Evolutionary conservation across 92 coral and sea anemone species (phyloP).

Genomic region (Epizoanthus scotinus): DNA sequence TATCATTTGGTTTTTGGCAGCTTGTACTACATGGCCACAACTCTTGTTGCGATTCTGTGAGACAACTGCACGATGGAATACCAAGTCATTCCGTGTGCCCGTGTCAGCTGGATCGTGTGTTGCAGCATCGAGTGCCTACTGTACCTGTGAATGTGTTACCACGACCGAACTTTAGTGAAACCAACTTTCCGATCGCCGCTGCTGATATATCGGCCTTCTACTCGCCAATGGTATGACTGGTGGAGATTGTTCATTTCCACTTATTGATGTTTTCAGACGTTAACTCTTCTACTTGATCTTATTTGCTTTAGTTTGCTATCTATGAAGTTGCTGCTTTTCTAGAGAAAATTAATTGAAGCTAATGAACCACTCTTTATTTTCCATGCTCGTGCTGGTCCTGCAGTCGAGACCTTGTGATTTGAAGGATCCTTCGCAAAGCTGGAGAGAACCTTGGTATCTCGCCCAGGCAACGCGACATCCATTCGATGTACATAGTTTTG

Average conservation of each 20-base stretch:
- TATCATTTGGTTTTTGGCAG: conserved; percentile 69
- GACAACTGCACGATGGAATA: conserved; percentile 76
- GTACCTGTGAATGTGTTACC: conserved; percentile 93
- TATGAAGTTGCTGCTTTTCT: background rate
- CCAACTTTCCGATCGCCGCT: conserved; percentile 78
- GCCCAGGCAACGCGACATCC: conserved; percentile 81
- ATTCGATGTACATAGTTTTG: conserved; percentile 85
- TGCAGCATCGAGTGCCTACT: conserved; percentile 82
- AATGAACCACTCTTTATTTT: conserved; percentile 40
- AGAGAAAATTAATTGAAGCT: conserved; percentile 21
- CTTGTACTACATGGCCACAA: conserved; percentile 74
- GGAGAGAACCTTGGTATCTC: conserved; percentile 89
- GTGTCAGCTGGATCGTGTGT: conserved; percentile 90
- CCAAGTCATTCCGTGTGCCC: conserved; percentile 89
- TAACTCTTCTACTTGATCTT: background rate
- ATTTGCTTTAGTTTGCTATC: background rate
- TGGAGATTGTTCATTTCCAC: background rate
- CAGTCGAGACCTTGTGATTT: conserved; percentile 95
- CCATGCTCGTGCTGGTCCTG: conserved; percentile 8
- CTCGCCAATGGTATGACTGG: conserved; percentile 88
- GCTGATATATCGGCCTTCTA: conserved; percentile 80
- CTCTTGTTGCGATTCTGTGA: conserved; percentile 89
- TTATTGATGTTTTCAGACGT: background rate
- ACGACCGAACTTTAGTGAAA: conserved; percentile 74
- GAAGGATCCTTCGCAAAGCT: conserved; percentile 70